Evolutionary conservation across 2,888 invertebrate species (phyloP).

Genomic region (Drosophila mercatorum): DNA sequence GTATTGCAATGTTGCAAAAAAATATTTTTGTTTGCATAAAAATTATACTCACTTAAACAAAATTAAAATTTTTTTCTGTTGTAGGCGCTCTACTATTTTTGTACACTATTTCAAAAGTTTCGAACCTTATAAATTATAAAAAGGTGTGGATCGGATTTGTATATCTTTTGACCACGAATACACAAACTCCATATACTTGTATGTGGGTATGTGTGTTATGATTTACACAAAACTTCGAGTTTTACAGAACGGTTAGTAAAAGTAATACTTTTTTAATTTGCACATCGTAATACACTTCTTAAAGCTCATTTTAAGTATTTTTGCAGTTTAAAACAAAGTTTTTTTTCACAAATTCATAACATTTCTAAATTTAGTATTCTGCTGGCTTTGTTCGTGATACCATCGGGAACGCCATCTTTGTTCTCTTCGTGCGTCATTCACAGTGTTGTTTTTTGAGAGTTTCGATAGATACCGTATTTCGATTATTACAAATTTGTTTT

Average conservation of each 20-base stretch:
- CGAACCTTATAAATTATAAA: conserved; percentile 30
- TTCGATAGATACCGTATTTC: conserved; percentile 43
- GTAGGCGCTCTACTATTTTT: conserved; percentile 13
- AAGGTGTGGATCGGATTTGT: conserved; percentile 54
- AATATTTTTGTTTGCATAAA: conserved; percentile 20
- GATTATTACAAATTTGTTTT: conserved; percentile 8
- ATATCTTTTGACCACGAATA: conserved; percentile 61
- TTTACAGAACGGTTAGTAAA: conserved; percentile 41
- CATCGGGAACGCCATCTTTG: conserved; percentile 67
- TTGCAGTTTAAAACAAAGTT: conserved; percentile 34
- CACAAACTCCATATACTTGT: conserved; percentile 38
- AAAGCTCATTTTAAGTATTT: conserved; percentile 22
- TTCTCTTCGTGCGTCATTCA: conserved; percentile 66
- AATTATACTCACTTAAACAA: conserved; percentile 48
- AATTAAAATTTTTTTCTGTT: conserved; percentile 20
- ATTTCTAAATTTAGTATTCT: conserved; percentile 54
- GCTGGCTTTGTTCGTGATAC: conserved; percentile 61
- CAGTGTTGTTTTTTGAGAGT: conserved; percentile 42
- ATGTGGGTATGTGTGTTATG: conserved; percentile 51
- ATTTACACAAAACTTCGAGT: conserved; percentile 49
- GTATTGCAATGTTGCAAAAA: conserved; percentile 6
- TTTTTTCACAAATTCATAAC: conserved; percentile 39
- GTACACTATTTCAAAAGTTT: conserved; percentile 22
- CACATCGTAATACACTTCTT: conserved; percentile 44
- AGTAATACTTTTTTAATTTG: conserved; percentile 46